Percentiles rank a stretch among this genome's conserved stretches.
These are phyloP conservation scores for Drosophila sp. DNA, from an alignment of 1,140 invertebrate species.

Conservation along the genomic window DNA sequence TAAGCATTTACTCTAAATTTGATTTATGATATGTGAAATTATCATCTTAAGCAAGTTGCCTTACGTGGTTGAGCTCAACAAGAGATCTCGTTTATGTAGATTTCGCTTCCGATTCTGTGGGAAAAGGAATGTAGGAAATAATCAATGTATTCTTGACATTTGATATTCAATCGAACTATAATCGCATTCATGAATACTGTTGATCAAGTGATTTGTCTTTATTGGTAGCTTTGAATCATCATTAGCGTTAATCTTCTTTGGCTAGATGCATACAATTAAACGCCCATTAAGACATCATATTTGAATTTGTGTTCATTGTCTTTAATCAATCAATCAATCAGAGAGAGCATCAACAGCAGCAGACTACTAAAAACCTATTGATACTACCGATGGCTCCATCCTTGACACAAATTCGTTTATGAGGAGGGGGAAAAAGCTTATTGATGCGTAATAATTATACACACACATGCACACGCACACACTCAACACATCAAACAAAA, in stretches of 20 bases:
- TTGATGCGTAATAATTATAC: constrained; percentile 67
- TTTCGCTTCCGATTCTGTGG: not conserved
- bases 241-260: not conserved
- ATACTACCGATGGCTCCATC: constrained; percentile 54
- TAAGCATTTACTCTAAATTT: too few relatives aligned
- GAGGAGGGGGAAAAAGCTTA: constrained; percentile 25
- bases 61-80: not conserved
- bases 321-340: constrained; percentile 53
- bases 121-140: not conserved
- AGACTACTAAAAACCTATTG: constrained; percentile 19
- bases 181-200: not conserved
- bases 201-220: constrained; percentile 3
- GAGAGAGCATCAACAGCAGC: constrained; percentile 40
- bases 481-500: constrained; percentile 33
- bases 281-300: constrained; percentile 67
- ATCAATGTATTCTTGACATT: not conserved
- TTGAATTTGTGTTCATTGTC: constrained; percentile 2
- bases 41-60: too few relatives aligned
- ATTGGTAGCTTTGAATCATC: constrained; percentile 21
- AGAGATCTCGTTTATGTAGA: not conserved
- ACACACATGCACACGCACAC: constrained; percentile 40
- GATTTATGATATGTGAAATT: too few relatives aligned
- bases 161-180: not conserved
- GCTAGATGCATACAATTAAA: constrained; percentile 47
- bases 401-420: constrained; percentile 65